These are phyloP conservation scores for Bubo bubo DNA, from an alignment of 2,113 vertebrate genomes.

Conservation along the genomic window DNA sequence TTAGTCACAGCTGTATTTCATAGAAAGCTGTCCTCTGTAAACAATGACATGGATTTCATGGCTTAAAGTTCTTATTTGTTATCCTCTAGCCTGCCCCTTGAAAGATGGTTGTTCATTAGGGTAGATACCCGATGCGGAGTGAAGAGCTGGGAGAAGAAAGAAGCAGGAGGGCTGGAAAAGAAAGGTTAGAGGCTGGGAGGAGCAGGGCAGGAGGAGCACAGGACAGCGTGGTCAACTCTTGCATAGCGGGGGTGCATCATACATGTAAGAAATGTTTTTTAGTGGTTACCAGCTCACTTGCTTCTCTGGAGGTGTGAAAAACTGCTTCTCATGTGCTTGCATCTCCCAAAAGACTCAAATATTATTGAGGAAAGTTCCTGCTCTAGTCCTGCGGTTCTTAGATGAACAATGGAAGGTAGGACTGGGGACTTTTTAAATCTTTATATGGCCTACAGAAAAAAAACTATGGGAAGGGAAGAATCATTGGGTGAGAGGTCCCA, in stretches of 20 bases:
- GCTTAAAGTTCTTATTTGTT: background rate
- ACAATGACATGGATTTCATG: background rate
- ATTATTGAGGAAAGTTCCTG: background rate
- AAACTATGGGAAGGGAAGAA: background rate
- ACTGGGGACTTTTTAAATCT: background rate
- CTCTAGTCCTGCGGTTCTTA: background rate
- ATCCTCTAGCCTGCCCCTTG: background rate
- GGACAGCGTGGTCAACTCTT: background rate
- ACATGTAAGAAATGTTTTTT: background rate
- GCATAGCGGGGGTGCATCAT: background rate
- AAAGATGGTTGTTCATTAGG: background rate
- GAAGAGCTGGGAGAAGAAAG: background rate
- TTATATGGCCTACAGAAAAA: background rate
- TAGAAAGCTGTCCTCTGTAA: background rate
- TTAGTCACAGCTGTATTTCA: background rate
- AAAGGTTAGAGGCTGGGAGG: background rate
- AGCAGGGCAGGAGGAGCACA: background rate
- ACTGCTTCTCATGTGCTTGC: background rate
- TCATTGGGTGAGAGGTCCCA: background rate
- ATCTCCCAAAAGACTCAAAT: background rate
- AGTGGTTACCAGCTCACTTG: background rate
- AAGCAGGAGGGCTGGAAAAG: background rate
- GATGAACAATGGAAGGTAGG: background rate
- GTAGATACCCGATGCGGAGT: fast-evolving
- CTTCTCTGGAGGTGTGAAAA: background rate